phyloP scores from a whole-genome alignment of 30 jellyfish, hydroid and myxozoan species.

The Euphysa ruthae region DNA sequence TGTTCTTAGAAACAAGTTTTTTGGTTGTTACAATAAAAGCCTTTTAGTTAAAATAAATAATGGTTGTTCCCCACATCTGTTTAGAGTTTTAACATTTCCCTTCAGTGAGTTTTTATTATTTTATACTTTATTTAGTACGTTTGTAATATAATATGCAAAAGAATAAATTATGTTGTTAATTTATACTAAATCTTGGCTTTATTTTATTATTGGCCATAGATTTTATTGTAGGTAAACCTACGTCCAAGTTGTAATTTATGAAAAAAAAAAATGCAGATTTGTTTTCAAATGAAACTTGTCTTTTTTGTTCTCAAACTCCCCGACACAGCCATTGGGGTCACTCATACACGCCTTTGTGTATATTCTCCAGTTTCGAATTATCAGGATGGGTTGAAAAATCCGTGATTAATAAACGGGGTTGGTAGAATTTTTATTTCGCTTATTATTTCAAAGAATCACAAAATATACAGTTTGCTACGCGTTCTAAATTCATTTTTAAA shows the following conservation, averaged over 20 bases:
- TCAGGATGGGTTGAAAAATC: too few relatives aligned
- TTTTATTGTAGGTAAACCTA: slow-evolving; percentile 8
- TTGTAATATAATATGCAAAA: slow-evolving; percentile 6
- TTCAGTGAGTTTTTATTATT: background rate
- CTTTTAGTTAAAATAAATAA: background rate
- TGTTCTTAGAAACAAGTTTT: background rate
- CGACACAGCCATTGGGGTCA: too few relatives aligned
- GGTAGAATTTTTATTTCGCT: too few relatives aligned
- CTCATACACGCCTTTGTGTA: too few relatives aligned
- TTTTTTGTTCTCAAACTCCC: too few relatives aligned
- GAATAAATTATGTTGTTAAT: slow-evolving; percentile 33
- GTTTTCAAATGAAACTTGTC: too few relatives aligned
- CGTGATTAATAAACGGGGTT: too few relatives aligned
- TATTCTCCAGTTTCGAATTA: too few relatives aligned
- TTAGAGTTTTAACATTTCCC: background rate
- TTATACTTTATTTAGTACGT: slow-evolving; percentile 2
- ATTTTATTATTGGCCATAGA: background rate
- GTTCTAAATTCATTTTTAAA: too few relatives aligned
- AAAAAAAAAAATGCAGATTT: too few relatives aligned
- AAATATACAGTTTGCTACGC: too few relatives aligned
- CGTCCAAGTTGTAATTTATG: slow-evolving; percentile 8
- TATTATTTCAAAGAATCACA: too few relatives aligned
- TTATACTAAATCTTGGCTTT: slow-evolving; percentile 2
- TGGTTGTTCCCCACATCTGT: background rate
- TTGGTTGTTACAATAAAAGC: background rate